Evolutionary conservation across 2,888 invertebrate genomes (phyloP).

Genomic region (Odontomyia ornata): DNA sequence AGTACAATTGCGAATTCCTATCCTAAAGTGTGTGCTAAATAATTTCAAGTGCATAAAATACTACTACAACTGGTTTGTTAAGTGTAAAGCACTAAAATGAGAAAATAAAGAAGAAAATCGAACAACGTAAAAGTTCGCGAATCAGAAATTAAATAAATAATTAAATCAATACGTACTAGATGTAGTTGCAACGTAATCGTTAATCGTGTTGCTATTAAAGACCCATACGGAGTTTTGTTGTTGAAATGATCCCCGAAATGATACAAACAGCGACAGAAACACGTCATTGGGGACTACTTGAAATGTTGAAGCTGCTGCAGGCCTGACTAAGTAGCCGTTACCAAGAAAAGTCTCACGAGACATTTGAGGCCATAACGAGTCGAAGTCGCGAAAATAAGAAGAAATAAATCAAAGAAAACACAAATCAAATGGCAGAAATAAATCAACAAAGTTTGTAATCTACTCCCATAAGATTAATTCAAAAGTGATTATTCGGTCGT

Average conservation of each 20-base stretch:
- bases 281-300: slow-evolving; percentile 21
- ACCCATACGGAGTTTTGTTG: slow-evolving; percentile 21
- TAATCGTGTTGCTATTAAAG: not conserved
- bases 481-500: slow-evolving; percentile 30
- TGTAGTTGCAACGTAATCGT: not conserved
- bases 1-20: slow-evolving; percentile 13
- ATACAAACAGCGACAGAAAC: slow-evolving; percentile 8
- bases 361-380: slow-evolving; percentile 21
- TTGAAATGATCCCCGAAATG: slow-evolving; percentile 27
- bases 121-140: not conserved
- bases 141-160: slow-evolving; percentile 21
- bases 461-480: slow-evolving; percentile 30
- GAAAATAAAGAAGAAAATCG: not conserved
- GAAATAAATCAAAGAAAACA: too few species aligned
- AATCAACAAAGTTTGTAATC: slow-evolving; percentile 27
- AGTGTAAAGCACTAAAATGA: not conserved
- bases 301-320: not conserved
- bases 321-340: not conserved
- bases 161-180: slow-evolving; percentile 5
- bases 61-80: slow-evolving; percentile 10
- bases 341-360: slow-evolving; percentile 30
- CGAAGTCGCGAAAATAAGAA: not conserved
- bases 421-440: not conserved
- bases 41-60: slow-evolving; percentile 34
- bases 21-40: slow-evolving; percentile 30